These are phyloP conservation scores for Tapera naevia DNA, from an alignment of 2,797 vertebrate genomes.

Conservation along the genomic window DNA sequence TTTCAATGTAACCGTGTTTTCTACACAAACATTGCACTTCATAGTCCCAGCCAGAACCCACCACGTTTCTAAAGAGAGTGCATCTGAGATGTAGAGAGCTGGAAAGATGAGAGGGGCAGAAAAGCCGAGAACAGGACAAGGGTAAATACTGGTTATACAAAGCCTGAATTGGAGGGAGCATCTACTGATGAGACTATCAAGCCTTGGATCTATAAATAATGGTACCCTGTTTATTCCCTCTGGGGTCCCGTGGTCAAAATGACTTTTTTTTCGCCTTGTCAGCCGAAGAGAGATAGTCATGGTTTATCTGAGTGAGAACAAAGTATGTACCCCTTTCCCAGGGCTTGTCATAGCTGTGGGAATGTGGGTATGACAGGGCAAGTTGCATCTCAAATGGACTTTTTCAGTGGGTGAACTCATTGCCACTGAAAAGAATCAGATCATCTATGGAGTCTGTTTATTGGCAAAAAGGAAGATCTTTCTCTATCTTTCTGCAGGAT, in stretches of 20 bases:
- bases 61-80: not conserved
- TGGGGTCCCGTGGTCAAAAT: not conserved
- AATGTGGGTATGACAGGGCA: conserved; percentile 30
- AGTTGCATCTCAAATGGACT: conserved; percentile 11
- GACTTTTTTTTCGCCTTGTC: not conserved
- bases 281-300: not conserved
- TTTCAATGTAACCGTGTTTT: not conserved
- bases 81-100: not conserved
- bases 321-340: conserved; percentile 31
- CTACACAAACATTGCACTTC: not conserved
- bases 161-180: not conserved
- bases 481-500: conserved; percentile 11
- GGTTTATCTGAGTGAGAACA: conserved; percentile 39
- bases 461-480: not conserved
- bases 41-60: not conserved
- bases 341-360: not conserved
- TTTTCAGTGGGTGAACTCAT: conserved; percentile 12
- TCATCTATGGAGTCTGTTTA: conserved; percentile 12
- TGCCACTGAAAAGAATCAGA: conserved; percentile 21
- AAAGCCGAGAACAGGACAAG: not conserved
- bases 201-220: conserved; percentile 51
- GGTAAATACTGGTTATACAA: not conserved
- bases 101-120: not conserved
- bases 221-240: conserved; percentile 30
- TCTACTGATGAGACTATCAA: not conserved